These are phyloP conservation scores for Sepiola atlantica DNA, from an alignment of 2,888 invertebrate species.

Conservation along the genomic window DNA sequence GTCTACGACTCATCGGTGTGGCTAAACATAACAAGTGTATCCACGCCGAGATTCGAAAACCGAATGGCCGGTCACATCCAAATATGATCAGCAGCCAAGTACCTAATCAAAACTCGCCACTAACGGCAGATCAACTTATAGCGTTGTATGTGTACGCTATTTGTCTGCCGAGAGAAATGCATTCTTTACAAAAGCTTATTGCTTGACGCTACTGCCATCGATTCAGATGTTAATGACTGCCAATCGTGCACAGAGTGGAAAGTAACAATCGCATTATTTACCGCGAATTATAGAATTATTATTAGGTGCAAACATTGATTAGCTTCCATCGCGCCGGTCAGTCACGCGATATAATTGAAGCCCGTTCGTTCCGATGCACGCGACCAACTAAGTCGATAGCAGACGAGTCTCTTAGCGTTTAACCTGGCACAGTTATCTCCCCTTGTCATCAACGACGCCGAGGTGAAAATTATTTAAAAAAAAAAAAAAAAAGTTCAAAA, in stretches of 20 bases:
- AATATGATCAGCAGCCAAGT: no score
- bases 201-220: not conserved
- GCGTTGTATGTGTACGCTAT: no score
- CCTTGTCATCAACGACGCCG: not conserved
- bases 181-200: no score
- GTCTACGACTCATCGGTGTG: no score
- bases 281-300: not conserved
- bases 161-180: no score
- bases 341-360: not conserved
- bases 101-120: no score
- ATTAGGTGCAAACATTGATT: not conserved
- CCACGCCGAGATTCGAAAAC: no score
- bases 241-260: not conserved
- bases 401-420: not conserved
- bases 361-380: not conserved
- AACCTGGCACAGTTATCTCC: not conserved
- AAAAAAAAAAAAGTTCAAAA: not conserved
- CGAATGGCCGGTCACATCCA: no score
- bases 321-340: not conserved
- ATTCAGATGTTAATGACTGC: not conserved
- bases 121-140: no score
- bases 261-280: not conserved
- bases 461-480: not conserved
- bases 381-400: not conserved
- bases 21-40: no score